Evolutionary conservation across 2,888 invertebrate genomes (phyloP), one percentile per base, ranked within the genome.

Genomic region (Drosophila barbarae): DNA sequence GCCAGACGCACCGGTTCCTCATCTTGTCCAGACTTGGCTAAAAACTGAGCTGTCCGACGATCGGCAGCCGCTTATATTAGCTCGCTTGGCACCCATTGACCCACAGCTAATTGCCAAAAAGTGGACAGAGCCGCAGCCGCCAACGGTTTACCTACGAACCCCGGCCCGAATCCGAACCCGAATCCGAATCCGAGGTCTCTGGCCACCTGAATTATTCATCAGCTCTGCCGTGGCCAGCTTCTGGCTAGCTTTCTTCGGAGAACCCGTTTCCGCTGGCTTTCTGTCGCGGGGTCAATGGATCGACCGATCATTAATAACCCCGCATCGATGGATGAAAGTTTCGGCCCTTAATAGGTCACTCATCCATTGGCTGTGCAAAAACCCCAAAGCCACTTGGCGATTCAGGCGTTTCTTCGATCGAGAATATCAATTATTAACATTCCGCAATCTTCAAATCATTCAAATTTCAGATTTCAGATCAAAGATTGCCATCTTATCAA

Each of bases 61-160:
- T 42, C 34, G 50, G 51, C 49, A 15, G 53, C 68, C 38, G 39
- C 87, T 87, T 87, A 74, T 87, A 87, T 87, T 76, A 87, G 73
- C 71, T 86, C 74, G 74, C 21, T 38, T 41, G 54, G 53, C 60
- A 76, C 74, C 77, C 70, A 81, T 81, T 85, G 85, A 85, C 84
- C 84, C 77, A 72, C 57, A 70, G 61, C 44, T 76, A 84, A 78
- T 81, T 81, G 70, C 58, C 76, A 66, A 66, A 70, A 69, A 54
- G 52, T 41, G 54, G 44, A 26, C 30, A 36, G 42, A 12, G 38
- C 18, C 6, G 28, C 9, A 73, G 21, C 34, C 36, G 35, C 47
- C 21, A 61, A 67, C 58, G 49, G 65, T 65, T 65, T 51, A 23
- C 64, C 64, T 63, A 38, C 49, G 42, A 54, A 64, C 42, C 42